Conservation (phyloP, 1,140 invertebrate genomes). For the Drosophila kohkoa region DNA sequence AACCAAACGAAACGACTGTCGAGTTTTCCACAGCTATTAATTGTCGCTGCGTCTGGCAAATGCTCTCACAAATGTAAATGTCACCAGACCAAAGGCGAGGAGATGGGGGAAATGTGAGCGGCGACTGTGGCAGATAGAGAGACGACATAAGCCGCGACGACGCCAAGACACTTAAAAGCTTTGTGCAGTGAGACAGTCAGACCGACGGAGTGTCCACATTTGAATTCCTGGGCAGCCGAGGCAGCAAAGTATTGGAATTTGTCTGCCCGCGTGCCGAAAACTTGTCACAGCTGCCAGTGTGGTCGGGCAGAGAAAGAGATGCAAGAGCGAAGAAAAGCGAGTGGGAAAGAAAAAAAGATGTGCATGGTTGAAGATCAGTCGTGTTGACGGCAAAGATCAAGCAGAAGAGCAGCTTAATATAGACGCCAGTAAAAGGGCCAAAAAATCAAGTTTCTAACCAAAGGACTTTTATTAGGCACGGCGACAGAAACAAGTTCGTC, state of each 20-base stretch:
- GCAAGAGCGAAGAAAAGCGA: background rate
- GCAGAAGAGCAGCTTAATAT: constrained; percentile 57
- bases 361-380: background rate
- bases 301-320: constrained; percentile 26
- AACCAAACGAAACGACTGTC: constrained; percentile 63
- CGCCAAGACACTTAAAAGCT: constrained; percentile 83
- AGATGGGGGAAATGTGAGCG: background rate
- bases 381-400: constrained; percentile 72
- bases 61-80: constrained; percentile 77
- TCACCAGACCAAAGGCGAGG: constrained; percentile 21
- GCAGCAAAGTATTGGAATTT: constrained; percentile 60
- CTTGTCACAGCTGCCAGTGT: constrained; percentile 72
- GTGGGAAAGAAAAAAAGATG: background rate
- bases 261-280: constrained; percentile 84
- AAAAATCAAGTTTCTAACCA: constrained; percentile 22
- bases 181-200: constrained; percentile 48
- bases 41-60: constrained; percentile 39
- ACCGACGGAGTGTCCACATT: constrained; percentile 58
- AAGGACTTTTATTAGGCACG: constrained; percentile 36
- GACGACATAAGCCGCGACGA: constrained; percentile 73
- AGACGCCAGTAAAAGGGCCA: constrained; percentile 65
- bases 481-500: constrained; percentile 50
- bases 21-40: constrained; percentile 79
- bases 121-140: constrained; percentile 36
- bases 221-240: constrained; percentile 48